These are phyloP conservation scores for Trimorus sp. DNA, from an alignment of 2,888 invertebrate species.

Conservation along the genomic window DNA sequence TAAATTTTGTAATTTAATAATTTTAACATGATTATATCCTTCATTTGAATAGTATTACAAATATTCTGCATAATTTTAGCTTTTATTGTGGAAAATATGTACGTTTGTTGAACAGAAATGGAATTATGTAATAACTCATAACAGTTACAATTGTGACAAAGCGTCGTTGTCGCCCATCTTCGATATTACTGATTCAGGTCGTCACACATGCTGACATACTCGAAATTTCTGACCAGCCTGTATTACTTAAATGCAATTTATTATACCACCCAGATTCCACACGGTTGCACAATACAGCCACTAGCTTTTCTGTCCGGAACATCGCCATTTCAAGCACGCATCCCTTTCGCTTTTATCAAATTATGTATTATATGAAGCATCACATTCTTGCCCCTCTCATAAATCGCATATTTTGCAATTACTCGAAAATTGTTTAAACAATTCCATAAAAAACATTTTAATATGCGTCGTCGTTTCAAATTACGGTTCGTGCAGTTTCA, in stretches of 20 bases:
- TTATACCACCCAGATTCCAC: conserved; percentile 40
- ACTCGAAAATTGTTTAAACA: too few relatives aligned
- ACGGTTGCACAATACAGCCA: conserved; percentile 38
- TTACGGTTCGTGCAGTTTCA: too few relatives aligned
- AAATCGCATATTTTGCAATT: neutral
- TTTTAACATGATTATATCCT: too few relatives aligned
- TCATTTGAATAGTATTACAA: too few relatives aligned
- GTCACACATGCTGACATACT: conserved; percentile 44
- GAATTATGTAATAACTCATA: conserved; percentile 17
- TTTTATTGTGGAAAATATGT: too few relatives aligned
- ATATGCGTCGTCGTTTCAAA: too few relatives aligned
- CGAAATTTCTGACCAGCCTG: conserved; percentile 37
- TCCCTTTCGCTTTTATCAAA: conserved; percentile 19
- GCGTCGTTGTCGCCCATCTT: conserved; percentile 30
- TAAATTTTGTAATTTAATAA: too few relatives aligned
- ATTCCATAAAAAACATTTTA: too few relatives aligned
- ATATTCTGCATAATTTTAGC: too few relatives aligned
- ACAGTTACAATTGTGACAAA: conserved; percentile 5
- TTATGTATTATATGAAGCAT: neutral
- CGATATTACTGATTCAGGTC: conserved; percentile 50
- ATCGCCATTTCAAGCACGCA: conserved; percentile 7
- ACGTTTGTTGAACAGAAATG: neutral
- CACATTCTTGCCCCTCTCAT: conserved; percentile 13
- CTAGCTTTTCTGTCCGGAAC: conserved; percentile 9
- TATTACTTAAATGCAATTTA: conserved; percentile 56